Base-by-base conservation (phyloP, 2,888 invertebrate genomes). In the Amphipyra tragopoginis region DNA sequence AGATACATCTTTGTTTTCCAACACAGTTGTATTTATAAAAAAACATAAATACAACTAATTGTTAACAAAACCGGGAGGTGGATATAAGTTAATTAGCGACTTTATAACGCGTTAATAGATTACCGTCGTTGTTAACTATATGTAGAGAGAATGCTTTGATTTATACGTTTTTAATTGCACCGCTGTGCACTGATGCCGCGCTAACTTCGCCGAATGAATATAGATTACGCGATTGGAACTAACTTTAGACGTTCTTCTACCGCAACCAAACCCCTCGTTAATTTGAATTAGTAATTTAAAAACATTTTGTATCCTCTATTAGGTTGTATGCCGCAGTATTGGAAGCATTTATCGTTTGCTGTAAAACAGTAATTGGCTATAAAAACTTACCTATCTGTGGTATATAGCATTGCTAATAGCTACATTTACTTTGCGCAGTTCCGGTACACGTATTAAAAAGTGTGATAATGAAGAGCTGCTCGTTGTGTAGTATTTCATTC, bases 131-230 rank as follows among this genome's bases (percentile, higher is more conserved):
- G 71, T 69, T 72, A 67, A 61, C 66, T 63, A 69, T 67, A 67
- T 55, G 61, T 66, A 63, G 57, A 62, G 64, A 65, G 74, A 73
- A 73, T 79, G 63, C 70, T 77, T 82, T 90, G 89, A 90, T 90
- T 90, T 86, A 91, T 91, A 82, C 77, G 84, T 83, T 89, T 90
- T 88, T 90, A 91, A 91, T 90, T 89, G 85, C 87, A 77, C 57
- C 65, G 69, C 65, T 69, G 69, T 75, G 79, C 78, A 80, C 63
- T 73, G 70, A 76, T 69, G 63, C 63, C 62, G 68, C 60, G 67
- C 61, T 63, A 77, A 79, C 78, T 79, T 73, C 66, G 66, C 60
- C 71, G 70, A 83, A 86, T 86, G 79, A 84, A 86, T 84, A 84
- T 85, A 84, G 83, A 86, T 86, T 81, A 75, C 58, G 69, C 77